Conservation (phyloP, 2,113 vertebrate genomes). For the pig (Sus scrofa) region T2T-Sscrofa CM000824.6:75120001-75120500, state of each 20-base stretch:
- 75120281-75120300: not conserved
- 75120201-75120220: not conserved
- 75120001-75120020: not conserved
- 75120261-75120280: not conserved
- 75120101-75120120: not conserved
- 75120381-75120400: not conserved
- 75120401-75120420: not conserved
- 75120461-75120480: not conserved
- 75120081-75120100: not conserved
- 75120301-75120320: constrained; percentile 51
- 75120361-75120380: not conserved
- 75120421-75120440: not conserved
- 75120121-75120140: too few relatives aligned
- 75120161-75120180: not conserved
- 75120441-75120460: not conserved
- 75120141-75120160: not conserved
- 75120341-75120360: constrained; percentile 37
- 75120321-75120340: constrained; percentile 32
- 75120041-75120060: not conserved
- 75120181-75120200: not conserved
- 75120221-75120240: constrained; percentile 25
- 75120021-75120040: constrained; percentile 4
- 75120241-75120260: constrained; percentile 12
- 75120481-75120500: not conserved
- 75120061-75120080: not conserved